Evolutionary conservation across 2,113 vertebrate species (phyloP).

Genomic region (Lichenostomus cassidix): DNA sequence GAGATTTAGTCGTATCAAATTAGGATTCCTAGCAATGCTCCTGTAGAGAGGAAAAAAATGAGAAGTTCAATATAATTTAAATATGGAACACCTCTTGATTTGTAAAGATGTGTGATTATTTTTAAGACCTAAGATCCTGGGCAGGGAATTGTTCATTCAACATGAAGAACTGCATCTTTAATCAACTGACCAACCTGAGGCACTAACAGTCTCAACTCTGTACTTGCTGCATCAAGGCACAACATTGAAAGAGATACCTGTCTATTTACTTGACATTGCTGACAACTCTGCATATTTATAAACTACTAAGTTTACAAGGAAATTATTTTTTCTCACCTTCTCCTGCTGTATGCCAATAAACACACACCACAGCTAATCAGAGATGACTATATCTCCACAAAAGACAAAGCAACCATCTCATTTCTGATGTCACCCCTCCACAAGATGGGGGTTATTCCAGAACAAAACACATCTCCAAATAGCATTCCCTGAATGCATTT

Average conservation of each 20-base stretch:
- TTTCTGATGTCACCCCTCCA: not conserved
- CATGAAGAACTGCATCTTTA: not conserved
- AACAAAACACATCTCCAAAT: not conserved
- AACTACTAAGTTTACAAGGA: not conserved
- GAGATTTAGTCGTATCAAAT: constrained; percentile 84
- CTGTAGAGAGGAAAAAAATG: constrained; percentile 58
- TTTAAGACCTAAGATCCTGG: not conserved
- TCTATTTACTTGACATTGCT: not conserved
- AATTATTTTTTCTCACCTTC: not conserved
- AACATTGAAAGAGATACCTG: not conserved
- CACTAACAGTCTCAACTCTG: not conserved
- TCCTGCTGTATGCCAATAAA: not conserved
- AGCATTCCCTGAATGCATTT: not conserved
- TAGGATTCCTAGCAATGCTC: constrained; percentile 78
- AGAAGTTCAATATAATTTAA: not conserved
- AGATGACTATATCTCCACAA: not conserved
- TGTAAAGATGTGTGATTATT: not conserved
- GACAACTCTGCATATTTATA: not conserved
- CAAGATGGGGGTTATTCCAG: not conserved
- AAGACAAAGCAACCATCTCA: not conserved
- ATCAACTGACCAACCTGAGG: not conserved
- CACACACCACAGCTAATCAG: not conserved
- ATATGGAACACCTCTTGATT: not conserved
- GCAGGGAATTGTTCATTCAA: not conserved
- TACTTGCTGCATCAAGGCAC: not conserved